Base-by-base conservation (phyloP, 2,113 vertebrate genomes). In the Gymnobelideus leadbeateri region DNA sequence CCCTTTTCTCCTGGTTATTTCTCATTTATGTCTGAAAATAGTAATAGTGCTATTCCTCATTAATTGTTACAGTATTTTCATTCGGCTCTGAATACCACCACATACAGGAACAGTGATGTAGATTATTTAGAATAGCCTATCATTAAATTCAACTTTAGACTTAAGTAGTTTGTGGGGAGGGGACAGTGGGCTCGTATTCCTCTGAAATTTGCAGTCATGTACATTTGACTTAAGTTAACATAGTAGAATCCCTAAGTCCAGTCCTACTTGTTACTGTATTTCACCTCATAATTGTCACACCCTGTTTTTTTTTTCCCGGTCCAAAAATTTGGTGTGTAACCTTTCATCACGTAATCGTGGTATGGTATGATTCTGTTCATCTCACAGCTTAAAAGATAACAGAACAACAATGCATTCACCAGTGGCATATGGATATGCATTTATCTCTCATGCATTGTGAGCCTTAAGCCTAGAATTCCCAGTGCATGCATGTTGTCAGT, bases 1-100 rank as follows among this genome's bases (percentile, higher is more conserved):
- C 7, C 19, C 16, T 43, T 43, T 16, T 84, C 19, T 92, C 31
- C 8, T 24, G 37, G 19, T 0, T 93, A n/a, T 90, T n/a, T 95
- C 94, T 95, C 90, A 89, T 68, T 96, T 92, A 50, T 47, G 37
- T 93, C 52, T 97, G 47, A 95, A 96, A 89, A 94, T 46, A 96
- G 57, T 49, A 94, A 24, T 95, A 90, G 90, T 84, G 16, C 51
- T 95, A 92, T 68, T 68, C 31, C 37, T 89, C 28, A 90, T 51
- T 96, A 50, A n/a, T 77, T 19, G 6, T 43, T 84, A 23, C n/a
- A 43, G n/a, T 84, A 84, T n/a, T 23, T 61, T 28, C 14, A n/a
- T 31, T n/a, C 6, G n/a, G 31, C 16, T n/a, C 1, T 43, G 16
- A n/a, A 84, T 84, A 84, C 37, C 14, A 84, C 6, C 19, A 84